A percentile compares a stretch with the other conserved stretches of the same genome.
These are phyloP conservation scores for Aurelia aurita DNA, from an alignment of 30 jellyfish, hydroid and myxozoan species.

Conservation along the genomic window DNA sequence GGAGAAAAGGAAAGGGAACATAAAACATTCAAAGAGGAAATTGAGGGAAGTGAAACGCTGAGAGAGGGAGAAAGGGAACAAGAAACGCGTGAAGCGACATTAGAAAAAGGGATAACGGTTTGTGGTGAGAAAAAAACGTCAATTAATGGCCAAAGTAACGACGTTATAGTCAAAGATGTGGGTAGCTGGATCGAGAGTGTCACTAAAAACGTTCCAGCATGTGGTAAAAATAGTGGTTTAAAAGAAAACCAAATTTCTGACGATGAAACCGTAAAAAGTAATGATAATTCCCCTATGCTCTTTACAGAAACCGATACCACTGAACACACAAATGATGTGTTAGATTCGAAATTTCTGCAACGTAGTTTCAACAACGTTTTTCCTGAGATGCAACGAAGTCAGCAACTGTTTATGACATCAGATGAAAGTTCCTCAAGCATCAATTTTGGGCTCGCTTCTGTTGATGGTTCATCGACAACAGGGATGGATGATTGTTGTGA, in stretches of 20 bases:
- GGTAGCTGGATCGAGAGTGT: neutral
- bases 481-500: no score
- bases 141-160: neutral
- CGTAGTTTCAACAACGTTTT: slow-evolving; percentile 8
- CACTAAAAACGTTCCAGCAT: neutral
- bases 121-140: neutral
- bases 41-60: neutral
- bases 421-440: neutral
- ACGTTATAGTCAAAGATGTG: neutral
- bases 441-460: neutral
- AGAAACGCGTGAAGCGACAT: neutral
- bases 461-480: no score
- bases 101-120: neutral
- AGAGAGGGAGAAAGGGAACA: neutral
- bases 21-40: neutral
- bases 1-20: neutral
- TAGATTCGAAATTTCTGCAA: slow-evolving; percentile 39
- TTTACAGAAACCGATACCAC: no score
- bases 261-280: neutral
- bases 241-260: neutral
- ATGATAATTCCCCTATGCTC: no score
- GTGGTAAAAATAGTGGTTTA: neutral
- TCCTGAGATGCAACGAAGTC: neutral
- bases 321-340: neutral
- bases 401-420: neutral